phyloP scores from a whole-genome alignment of 2,888 invertebrate species.

The Autographa gamma region DNA sequence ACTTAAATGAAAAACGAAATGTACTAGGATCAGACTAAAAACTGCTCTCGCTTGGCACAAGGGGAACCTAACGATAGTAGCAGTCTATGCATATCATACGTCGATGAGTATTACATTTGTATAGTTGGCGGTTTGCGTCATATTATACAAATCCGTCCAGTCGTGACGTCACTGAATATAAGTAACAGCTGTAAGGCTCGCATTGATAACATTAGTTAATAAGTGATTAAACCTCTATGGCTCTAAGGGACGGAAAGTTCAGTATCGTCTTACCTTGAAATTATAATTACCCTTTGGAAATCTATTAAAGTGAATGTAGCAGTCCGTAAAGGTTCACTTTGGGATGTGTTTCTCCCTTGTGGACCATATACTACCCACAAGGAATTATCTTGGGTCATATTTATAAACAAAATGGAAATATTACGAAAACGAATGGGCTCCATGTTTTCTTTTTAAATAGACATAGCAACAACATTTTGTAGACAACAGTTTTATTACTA shows the following conservation, averaged over 20 bases:
- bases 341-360: neutral
- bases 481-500: neutral
- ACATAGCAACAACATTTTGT: conserved; percentile 19
- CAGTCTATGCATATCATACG: too few relatives aligned
- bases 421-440: neutral
- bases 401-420: conserved; percentile 5
- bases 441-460: neutral
- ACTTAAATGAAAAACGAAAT: too few relatives aligned
- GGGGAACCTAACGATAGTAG: too few relatives aligned
- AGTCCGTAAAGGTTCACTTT: conserved; percentile 8
- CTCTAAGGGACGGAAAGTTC: conserved; percentile 6
- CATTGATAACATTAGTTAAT: conserved; percentile 2
- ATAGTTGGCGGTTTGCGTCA: neutral
- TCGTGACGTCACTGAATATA: neutral
- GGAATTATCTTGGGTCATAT: neutral
- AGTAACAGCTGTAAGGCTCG: neutral
- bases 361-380: conserved; percentile 1
- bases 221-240: conserved; percentile 8
- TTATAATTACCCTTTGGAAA: conserved; percentile 8
- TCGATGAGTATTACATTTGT: too few relatives aligned
- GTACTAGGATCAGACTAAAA: too few relatives aligned
- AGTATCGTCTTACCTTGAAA: conserved; percentile 4
- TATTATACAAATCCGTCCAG: neutral
- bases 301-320: conserved; percentile 8
- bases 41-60: too few relatives aligned